phyloP scores from a whole-genome alignment of 1,140 invertebrate genomes.

The Sycophaga agraensis region DNA sequence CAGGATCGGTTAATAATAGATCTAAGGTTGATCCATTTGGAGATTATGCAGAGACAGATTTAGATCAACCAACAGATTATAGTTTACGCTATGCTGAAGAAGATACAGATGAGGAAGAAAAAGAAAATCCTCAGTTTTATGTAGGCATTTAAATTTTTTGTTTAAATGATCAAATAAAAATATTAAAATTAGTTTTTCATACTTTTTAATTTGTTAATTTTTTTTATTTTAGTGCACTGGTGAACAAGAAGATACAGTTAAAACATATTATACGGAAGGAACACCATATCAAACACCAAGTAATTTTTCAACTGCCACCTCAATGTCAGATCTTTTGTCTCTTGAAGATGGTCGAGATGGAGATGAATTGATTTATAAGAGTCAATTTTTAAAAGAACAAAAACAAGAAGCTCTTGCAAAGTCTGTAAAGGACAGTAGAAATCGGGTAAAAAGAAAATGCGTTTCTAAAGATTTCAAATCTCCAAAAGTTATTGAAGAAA shows the following conservation, averaged over 20 bases:
- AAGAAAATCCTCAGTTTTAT: constrained; percentile 56
- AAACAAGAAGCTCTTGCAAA: constrained; percentile 8
- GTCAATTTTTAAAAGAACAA: constrained; percentile 23
- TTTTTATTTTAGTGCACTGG: constrained; percentile 11
- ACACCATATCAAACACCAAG: constrained; percentile 89
- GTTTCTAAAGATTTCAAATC: constrained; percentile 17
- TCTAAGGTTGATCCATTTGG: constrained; percentile 45
- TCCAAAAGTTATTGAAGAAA: constrained; percentile 10
- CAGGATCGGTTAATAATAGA: constrained; percentile 2
- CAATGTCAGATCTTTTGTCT: constrained; percentile 77
- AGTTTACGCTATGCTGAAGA: constrained; percentile 83
- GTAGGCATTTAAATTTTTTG: constrained; percentile 31
- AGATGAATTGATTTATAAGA: constrained; percentile 31
- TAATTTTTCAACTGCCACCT: constrained; percentile 87
- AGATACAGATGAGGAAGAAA: constrained; percentile 66
- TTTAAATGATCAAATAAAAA: neutral
- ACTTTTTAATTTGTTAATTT: neutral
- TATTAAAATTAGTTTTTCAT: neutral
- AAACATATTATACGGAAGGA: constrained; percentile 92
- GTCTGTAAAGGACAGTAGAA: constrained; percentile 9
- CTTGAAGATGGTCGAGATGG: constrained; percentile 33
- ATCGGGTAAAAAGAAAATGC: constrained; percentile 4
- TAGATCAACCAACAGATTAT: constrained; percentile 89
- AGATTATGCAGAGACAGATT: constrained; percentile 79
- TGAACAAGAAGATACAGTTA: constrained; percentile 77